Evolutionary conservation across 2,888 invertebrate species (phyloP).

Genomic region (Leptopilina myrica): DNA sequence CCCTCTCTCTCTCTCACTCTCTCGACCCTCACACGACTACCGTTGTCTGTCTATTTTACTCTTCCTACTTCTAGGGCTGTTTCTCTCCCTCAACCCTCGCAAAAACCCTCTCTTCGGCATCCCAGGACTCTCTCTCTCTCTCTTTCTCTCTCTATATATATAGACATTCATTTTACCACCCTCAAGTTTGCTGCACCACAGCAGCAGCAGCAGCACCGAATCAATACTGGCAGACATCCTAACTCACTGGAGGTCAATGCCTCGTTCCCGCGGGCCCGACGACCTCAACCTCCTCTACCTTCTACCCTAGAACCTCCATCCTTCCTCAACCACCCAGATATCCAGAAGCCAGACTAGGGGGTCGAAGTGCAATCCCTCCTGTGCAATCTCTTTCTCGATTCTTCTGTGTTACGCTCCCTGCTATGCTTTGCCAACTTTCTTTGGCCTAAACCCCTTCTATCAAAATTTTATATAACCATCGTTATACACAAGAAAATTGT

Average conservation of each 20-base stretch:
- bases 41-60: slow-evolving; percentile 45
- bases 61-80: slow-evolving; percentile 38
- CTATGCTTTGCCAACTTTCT: slow-evolving; percentile 49
- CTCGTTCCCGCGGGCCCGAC: slow-evolving; percentile 79
- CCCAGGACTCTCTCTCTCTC: slow-evolving; percentile 61
- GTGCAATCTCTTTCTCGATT: slow-evolving; percentile 48
- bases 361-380: slow-evolving; percentile 54
- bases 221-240: slow-evolving; percentile 80
- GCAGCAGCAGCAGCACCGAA: slow-evolving; percentile 72
- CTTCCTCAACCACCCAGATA: slow-evolving; percentile 54
- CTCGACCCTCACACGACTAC: slow-evolving; percentile 46
- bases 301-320: slow-evolving; percentile 55
- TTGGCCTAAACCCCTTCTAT: slow-evolving; percentile 47
- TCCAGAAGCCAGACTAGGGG: slow-evolving; percentile 65
- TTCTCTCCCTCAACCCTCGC: slow-evolving; percentile 70
- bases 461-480: slow-evolving; percentile 1
- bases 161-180: slow-evolving; percentile 65
- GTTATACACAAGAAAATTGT: neutral
- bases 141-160: slow-evolving; percentile 52
- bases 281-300: slow-evolving; percentile 73
- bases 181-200: slow-evolving; percentile 67
- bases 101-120: slow-evolving; percentile 70
- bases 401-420: slow-evolving; percentile 55
- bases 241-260: slow-evolving; percentile 80
- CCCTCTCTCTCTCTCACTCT: slow-evolving; percentile 6